Conservation (phyloP, 2,888 invertebrate species). For the Amblyjoppa proteus region DNA sequence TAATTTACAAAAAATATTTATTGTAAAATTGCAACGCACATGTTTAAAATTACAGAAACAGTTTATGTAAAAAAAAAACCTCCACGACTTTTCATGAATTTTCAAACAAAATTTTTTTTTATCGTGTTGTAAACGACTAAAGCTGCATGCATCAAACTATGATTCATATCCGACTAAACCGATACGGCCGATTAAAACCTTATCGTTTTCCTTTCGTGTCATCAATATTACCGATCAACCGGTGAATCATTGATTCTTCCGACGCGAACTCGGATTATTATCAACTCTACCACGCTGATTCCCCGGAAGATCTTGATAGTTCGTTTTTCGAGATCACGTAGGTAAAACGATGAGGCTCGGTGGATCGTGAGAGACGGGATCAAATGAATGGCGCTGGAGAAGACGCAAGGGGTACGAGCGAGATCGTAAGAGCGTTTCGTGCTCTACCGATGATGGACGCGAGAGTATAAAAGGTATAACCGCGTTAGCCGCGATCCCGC, state of each 20-base stretch:
- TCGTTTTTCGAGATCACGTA: slow-evolving; percentile 40
- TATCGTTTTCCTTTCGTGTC: neutral
- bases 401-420: slow-evolving; percentile 41
- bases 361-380: slow-evolving; percentile 31
- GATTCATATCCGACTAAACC: neutral
- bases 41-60: too few relatives aligned
- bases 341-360: slow-evolving; percentile 19
- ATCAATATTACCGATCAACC: neutral
- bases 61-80: too few relatives aligned
- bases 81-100: too few relatives aligned
- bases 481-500: slow-evolving; percentile 69
- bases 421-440: slow-evolving; percentile 55
- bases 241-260: slow-evolving; percentile 1
- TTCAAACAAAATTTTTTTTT: too few relatives aligned
- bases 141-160: too few relatives aligned
- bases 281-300: neutral
- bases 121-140: too few relatives aligned
- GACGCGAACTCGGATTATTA: neutral
- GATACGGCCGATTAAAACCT: neutral
- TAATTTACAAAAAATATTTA: too few relatives aligned
- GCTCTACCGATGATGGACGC: slow-evolving; percentile 55
- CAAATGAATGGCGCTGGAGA: slow-evolving; percentile 46
- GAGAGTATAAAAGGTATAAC: slow-evolving; percentile 71
- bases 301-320: slow-evolving; percentile 38
- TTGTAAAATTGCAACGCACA: too few relatives aligned